These are phyloP conservation scores for Phalacrocorax brasilianus DNA, from an alignment of 2,113 vertebrate species.

Conservation along the genomic window DNA sequence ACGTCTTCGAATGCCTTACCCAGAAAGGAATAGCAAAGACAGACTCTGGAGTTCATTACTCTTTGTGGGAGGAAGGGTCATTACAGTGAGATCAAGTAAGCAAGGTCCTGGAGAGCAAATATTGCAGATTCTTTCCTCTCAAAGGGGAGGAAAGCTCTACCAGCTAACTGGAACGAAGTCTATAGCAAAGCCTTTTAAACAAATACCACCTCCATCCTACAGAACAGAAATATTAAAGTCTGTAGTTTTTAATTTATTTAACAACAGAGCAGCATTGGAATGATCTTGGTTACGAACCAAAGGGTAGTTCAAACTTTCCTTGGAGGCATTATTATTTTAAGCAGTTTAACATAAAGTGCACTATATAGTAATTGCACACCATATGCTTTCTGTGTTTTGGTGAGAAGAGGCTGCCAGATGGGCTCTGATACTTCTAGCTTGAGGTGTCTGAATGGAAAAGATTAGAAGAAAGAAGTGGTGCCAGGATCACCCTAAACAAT, in stretches of 20 bases:
- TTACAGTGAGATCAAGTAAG: not conserved
- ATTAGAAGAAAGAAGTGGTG: not conserved
- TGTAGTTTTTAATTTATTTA: not conserved
- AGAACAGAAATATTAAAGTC: not conserved
- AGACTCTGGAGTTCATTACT: not conserved
- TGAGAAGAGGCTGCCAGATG: not conserved
- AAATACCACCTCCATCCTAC: not conserved
- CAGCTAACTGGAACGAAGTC: not conserved
- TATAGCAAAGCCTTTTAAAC: not conserved
- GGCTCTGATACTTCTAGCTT: not conserved
- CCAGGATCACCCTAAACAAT: not conserved
- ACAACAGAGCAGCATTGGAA: not conserved
- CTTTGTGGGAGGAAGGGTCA: not conserved
- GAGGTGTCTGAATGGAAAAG: not conserved
- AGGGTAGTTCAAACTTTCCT: not conserved
- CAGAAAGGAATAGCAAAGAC: not conserved
- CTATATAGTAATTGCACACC: not conserved
- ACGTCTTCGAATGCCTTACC: not conserved
- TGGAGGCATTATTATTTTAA: not conserved
- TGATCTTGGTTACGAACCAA: not conserved
- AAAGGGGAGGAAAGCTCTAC: not conserved
- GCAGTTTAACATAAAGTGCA: not conserved
- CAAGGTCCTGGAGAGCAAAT: conserved; percentile 3
- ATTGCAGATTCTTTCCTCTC: not conserved
- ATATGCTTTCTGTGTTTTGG: not conserved